Evolutionary conservation across 2,113 vertebrate genomes (phyloP).

Genomic region (Dicaeum eximium): DNA sequence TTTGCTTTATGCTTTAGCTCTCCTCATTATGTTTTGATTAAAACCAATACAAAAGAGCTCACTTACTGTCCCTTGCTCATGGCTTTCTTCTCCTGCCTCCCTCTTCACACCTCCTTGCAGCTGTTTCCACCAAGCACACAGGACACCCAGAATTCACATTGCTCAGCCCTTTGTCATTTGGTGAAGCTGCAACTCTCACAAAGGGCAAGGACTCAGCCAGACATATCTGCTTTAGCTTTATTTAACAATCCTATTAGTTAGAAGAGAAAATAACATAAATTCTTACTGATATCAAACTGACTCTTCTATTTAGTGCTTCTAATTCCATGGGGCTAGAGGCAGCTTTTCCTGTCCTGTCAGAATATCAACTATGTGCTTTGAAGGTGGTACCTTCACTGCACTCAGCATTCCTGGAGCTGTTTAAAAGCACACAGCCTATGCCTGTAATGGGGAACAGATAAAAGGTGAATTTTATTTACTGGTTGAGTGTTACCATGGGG

Average conservation of each 20-base stretch:
- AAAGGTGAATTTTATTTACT: conserved; percentile 50
- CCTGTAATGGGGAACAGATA: conserved; percentile 6
- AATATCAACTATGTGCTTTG: background rate
- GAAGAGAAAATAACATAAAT: conserved; percentile 28
- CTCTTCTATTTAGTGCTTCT: conserved; percentile 1
- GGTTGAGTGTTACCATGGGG: background rate
- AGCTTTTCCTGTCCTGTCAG: conserved; percentile 12
- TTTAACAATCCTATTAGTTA: conserved; percentile 18
- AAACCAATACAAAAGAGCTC: background rate
- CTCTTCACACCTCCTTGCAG: background rate
- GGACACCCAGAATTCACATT: background rate
- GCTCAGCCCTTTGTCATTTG: background rate
- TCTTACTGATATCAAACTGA: background rate
- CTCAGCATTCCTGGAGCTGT: background rate
- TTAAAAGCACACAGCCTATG: background rate
- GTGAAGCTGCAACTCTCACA: background rate
- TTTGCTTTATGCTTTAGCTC: background rate
- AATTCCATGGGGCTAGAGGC: background rate
- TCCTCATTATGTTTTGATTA: conserved; percentile 25
- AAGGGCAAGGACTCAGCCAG: conserved; percentile 13
- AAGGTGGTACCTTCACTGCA: background rate
- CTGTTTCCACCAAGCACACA: background rate
- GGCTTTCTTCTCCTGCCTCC: background rate
- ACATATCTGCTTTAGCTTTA: background rate
- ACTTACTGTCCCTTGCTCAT: background rate